Conservation (phyloP, 2,113 vertebrate species). For the Telmatochromis sp. region DNA sequence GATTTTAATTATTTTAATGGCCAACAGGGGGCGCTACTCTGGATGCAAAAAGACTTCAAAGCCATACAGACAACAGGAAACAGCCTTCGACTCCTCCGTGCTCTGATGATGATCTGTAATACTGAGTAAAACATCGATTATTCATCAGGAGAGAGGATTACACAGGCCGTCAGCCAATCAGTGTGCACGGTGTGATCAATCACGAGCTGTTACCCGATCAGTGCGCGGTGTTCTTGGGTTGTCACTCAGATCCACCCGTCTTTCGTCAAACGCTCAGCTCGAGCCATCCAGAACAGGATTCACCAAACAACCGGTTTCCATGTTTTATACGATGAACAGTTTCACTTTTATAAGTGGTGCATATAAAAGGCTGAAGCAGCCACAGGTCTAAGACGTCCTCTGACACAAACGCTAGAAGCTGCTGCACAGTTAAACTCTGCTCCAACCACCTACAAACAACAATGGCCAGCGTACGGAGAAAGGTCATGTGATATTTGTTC, state of each 20-base stretch:
- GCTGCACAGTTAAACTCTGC: neutral
- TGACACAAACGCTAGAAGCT: neutral
- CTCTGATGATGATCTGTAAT: neutral
- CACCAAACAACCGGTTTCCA: fast-evolving
- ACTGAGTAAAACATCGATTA: neutral
- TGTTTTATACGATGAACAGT: neutral
- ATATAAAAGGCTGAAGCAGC: neutral
- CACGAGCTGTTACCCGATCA: fast-evolving
- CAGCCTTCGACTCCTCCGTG: neutral
- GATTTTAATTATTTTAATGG: neutral
- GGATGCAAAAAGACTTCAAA: neutral
- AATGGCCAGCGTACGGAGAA: fast-evolving
- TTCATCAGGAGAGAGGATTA: neutral
- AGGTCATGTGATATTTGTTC: neutral
- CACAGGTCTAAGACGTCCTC: fast-evolving
- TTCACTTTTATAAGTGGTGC: neutral
- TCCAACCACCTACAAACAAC: fast-evolving
- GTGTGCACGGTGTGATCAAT: neutral
- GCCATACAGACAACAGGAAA: neutral
- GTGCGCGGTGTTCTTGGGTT: neutral
- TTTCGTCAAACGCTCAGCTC: neutral
- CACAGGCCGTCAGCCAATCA: neutral
- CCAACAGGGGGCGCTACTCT: neutral
- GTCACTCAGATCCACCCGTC: neutral
- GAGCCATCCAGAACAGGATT: fast-evolving